Conservation (phyloP, 2,888 invertebrate species). For the Stramonita haemastoma region DNA sequence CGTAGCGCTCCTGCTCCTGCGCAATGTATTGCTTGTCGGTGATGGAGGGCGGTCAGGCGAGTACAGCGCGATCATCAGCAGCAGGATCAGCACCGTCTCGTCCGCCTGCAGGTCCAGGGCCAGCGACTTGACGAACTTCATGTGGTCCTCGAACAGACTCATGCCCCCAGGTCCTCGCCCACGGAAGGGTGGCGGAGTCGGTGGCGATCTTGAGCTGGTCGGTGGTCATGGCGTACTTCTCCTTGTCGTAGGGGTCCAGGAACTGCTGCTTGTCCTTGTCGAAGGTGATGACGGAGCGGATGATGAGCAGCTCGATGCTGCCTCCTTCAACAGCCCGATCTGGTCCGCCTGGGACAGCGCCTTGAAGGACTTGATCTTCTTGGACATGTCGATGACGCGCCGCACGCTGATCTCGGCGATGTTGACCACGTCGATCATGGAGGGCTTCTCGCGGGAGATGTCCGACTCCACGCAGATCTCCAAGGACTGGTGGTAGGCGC, state of each 20-base stretch:
- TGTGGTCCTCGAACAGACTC: slow-evolving; percentile 77
- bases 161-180: slow-evolving; percentile 78
- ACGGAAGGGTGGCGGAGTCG: slow-evolving; percentile 13
- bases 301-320: slow-evolving; percentile 97
- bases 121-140: slow-evolving; percentile 79
- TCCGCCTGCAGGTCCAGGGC: slow-evolving; percentile 91
- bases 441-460: slow-evolving; percentile 65
- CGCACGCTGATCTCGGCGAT: slow-evolving; percentile 82
- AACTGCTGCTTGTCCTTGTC: slow-evolving; percentile 93
- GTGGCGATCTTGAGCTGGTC: slow-evolving; percentile 91
- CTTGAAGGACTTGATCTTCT: slow-evolving; percentile 86
- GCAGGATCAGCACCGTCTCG: slow-evolving; percentile 93
- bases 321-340: slow-evolving; percentile 92
- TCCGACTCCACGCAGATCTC: slow-evolving; percentile 74
- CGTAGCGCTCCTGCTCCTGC: slow-evolving; percentile 76
- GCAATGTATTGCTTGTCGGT: slow-evolving; percentile 79
- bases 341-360: slow-evolving; percentile 97
- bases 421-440: slow-evolving; percentile 76
- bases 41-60: slow-evolving; percentile 86
- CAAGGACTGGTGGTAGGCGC: slow-evolving; percentile 74
- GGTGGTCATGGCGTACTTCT: slow-evolving; percentile 86
- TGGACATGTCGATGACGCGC: slow-evolving; percentile 83
- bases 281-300: slow-evolving; percentile 94
- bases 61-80: slow-evolving; percentile 94
- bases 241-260: slow-evolving; percentile 81